Evolutionary conservation across 1,140 invertebrate species (phyloP).

Genomic region (Lutraria rhynchaena): DNA sequence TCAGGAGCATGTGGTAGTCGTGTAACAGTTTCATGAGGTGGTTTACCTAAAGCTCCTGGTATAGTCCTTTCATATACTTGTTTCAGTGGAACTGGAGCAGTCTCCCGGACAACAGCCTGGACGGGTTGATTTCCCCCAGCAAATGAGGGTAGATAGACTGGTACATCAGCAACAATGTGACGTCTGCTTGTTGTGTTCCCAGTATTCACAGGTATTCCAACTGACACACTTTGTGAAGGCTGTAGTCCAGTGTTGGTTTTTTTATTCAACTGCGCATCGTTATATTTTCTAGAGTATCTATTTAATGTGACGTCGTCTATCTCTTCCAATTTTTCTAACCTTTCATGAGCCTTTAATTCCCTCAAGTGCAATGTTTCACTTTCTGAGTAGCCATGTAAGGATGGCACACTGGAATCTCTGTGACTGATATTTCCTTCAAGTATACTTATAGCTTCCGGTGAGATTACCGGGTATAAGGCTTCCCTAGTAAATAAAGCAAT

Average conservation of each 20-base stretch:
- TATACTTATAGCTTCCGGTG: slow-evolving; percentile 12
- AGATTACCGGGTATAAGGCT: slow-evolving; percentile 13
- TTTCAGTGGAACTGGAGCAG: slow-evolving; percentile 17
- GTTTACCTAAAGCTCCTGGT: slow-evolving; percentile 17
- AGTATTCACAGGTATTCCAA: slow-evolving; percentile 51
- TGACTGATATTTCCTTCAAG: background rate
- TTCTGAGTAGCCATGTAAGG: background rate
- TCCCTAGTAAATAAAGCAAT: slow-evolving; percentile 22
- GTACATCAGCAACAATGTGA: slow-evolving; percentile 55
- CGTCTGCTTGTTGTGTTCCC: slow-evolving; percentile 37
- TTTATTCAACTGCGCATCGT: background rate
- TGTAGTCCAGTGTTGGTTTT: background rate
- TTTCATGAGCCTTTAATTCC: slow-evolving; percentile 37
- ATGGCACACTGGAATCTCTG: slow-evolving; percentile 14
- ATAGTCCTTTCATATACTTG: slow-evolving; percentile 45
- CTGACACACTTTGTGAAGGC: background rate
- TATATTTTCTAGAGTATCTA: slow-evolving; percentile 4
- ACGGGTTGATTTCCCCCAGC: slow-evolving; percentile 39
- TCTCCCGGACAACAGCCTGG: slow-evolving; percentile 10
- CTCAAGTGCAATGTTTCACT: slow-evolving; percentile 19
- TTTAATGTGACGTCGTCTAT: slow-evolving; percentile 33
- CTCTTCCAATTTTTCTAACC: slow-evolving; percentile 36
- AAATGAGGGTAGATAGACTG: slow-evolving; percentile 47
- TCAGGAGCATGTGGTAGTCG: slow-evolving; percentile 33
- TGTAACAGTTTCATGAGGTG: background rate